Base-by-base conservation (phyloP, 2,113 vertebrate species). In the Chaetodon auriga region DNA sequence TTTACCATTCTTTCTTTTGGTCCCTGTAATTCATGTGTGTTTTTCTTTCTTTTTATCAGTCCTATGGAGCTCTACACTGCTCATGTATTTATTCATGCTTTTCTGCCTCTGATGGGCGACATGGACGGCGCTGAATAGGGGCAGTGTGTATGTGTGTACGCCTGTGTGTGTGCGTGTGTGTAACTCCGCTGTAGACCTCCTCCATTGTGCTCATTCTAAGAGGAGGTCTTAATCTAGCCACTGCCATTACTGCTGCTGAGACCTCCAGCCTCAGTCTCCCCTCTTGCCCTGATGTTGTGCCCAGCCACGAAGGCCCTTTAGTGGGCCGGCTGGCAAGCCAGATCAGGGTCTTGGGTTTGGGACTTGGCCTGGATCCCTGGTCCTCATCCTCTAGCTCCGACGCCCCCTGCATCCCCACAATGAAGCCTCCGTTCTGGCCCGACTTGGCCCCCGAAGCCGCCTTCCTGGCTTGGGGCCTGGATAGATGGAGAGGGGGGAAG, bases 31-130 rank as follows among this genome's bases (percentile, higher is more conserved):
- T 91, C 68, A 84, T 85, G 83, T 90, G 81, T 88, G 71, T 83
- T 82, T 82, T 83, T 81, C 68, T 86, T 66, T 86, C 58, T 84
- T 84, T 92, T 91, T 86, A 93, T 92, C 89, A 82, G 90, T 82
- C 86, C 78, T 92, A 82, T 87, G 83, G 87, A 87, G 86, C 86
- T 66, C 77, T 69, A 75, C 81, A 10, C 75, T 64, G 84, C 90
- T 93, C 89, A 92, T 93, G 93, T 93, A 88, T 93, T 94, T 93
- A 93, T 93, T 93, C 92, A 94, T 92, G 86, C 82, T 80, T 70
- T 46, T 86, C 93, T 92, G 89, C 85, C 90, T 94, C 90, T 88
- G 91, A 89, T 88, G 91, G 89, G 83, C 82, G 72, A 87, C 90
- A 76, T 82, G 88, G 87, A 86, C 49, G 45, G 79, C 70, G 80